phyloP scores from a whole-genome alignment of 2,797 vertebrate species.

The Podargus strigoides region DNA sequence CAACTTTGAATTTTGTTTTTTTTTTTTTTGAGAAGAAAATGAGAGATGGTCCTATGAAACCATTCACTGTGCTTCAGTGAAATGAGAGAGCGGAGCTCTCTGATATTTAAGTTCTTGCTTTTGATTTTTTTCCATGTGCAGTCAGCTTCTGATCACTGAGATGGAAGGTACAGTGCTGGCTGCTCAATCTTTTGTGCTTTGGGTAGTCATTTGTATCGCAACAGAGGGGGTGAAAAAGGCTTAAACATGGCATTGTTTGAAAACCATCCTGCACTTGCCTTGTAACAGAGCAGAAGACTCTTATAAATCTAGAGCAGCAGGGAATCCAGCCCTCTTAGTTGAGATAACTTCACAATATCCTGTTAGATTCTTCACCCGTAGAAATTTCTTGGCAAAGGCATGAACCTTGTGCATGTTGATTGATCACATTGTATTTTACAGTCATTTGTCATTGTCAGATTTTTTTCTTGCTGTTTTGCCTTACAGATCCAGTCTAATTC shows the following conservation, averaged over 20 bases:
- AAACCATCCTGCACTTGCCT: not conserved
- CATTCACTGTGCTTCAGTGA: not conserved
- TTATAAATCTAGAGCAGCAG: not conserved
- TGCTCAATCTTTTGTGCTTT: not conserved
- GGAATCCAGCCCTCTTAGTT: not conserved
- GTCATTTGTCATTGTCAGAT: not conserved
- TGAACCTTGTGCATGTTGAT: not conserved
- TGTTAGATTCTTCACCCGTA: not conserved
- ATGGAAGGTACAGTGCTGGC: not conserved
- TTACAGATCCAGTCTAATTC: not conserved
- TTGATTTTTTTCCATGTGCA: not conserved
- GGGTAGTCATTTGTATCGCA: not conserved
- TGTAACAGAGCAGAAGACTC: not conserved
- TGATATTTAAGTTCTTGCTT: not conserved
- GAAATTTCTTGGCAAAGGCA: not conserved
- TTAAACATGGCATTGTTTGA: not conserved
- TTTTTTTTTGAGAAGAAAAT: not conserved
- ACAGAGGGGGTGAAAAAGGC: not conserved
- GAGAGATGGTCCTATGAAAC: not conserved
- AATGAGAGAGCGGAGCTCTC: not conserved
- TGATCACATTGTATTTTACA: not conserved
- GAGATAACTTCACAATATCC: slow-evolving; percentile 11
- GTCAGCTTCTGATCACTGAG: not conserved
- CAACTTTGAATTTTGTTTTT: not conserved
- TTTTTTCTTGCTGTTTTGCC: slow-evolving; percentile 1